phyloP scores from a whole-genome alignment of 2,113 vertebrate species.

The Saimiri boliviensis region DNA sequence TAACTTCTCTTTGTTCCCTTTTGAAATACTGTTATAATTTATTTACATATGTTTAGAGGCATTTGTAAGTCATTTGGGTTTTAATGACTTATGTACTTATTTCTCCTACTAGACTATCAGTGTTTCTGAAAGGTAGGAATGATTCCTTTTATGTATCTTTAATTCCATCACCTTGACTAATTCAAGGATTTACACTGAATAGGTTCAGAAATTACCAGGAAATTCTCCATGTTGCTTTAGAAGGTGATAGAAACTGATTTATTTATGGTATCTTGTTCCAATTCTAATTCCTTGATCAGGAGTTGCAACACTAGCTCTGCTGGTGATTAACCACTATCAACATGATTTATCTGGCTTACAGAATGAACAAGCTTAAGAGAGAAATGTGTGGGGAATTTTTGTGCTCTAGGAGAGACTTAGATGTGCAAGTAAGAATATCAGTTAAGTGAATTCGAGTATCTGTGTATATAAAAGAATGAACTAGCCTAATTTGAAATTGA shows the following conservation, averaged over 20 bases:
- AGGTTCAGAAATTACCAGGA: not conserved
- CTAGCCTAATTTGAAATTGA: not conserved
- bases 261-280: not conserved
- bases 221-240: not conserved
- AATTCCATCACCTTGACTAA: not conserved
- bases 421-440: not conserved
- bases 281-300: not conserved
- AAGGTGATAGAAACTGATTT: constrained; percentile 5
- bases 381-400: not conserved
- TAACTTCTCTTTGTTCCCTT: not conserved
- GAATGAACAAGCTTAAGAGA: not conserved
- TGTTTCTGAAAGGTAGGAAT: not conserved
- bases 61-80: constrained; percentile 4
- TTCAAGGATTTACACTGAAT: not conserved
- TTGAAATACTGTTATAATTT: constrained; percentile 29
- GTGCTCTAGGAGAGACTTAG: not conserved
- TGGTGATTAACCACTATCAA: not conserved
- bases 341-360: not conserved
- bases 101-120: not conserved
- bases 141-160: not conserved
- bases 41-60: constrained; percentile 1
- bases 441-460: not conserved
- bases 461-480: not conserved
- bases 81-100: not conserved
- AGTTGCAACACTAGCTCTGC: not conserved